phyloP scores from a whole-genome alignment of 2,888 invertebrate genomes.

The Harpalus rubripes region DNA sequence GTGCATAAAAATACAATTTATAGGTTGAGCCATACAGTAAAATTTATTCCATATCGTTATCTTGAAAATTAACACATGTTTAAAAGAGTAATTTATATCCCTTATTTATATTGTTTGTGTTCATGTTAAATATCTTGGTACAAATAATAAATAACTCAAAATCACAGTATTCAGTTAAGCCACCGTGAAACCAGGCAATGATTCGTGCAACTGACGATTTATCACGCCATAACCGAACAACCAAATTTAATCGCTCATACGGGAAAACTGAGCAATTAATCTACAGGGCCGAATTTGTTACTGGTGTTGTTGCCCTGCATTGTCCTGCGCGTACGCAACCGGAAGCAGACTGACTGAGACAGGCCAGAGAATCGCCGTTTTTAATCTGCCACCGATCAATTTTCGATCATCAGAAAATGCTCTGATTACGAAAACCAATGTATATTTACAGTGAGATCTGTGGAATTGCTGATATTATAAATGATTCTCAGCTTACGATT shows the following conservation, averaged over 20 bases:
- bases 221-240: conserved; percentile 70
- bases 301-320: conserved; percentile 17
- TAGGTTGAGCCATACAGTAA: no score
- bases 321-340: background rate
- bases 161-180: conserved; percentile 4
- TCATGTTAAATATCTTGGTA: background rate
- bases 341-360: no score
- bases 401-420: conserved; percentile 55
- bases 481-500: conserved; percentile 8
- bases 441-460: conserved; percentile 43
- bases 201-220: conserved; percentile 69
- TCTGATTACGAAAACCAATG: conserved; percentile 36
- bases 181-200: conserved; percentile 5
- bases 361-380: background rate
- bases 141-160: conserved; percentile 12
- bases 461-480: conserved; percentile 44
- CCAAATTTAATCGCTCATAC: conserved; percentile 73
- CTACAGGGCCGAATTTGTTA: conserved; percentile 71
- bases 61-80: no score
- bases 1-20: no score
- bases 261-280: conserved; percentile 73
- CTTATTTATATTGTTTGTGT: background rate
- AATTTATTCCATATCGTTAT: no score
- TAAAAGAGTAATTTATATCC: no score
- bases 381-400: conserved; percentile 52